Percentiles rank a stretch among this genome's conserved stretches.
These are phyloP conservation scores for Orthonevra nobilis DNA, from an alignment of 2,888 invertebrate species.

Conservation along the genomic window DNA sequence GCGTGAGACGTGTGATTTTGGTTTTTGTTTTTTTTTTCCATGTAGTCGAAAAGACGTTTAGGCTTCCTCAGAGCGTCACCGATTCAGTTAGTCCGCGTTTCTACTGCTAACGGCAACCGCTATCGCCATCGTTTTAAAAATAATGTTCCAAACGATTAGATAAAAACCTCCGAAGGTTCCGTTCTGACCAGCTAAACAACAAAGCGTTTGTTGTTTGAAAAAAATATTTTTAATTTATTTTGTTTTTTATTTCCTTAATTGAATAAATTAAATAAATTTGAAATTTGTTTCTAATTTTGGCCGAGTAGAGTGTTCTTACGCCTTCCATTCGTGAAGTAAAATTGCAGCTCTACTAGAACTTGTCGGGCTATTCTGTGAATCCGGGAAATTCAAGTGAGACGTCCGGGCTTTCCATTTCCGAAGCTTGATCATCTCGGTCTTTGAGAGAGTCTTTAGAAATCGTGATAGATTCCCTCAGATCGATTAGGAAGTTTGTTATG, in stretches of 20 bases:
- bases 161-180: slow-evolving; percentile 29
- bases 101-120: slow-evolving; percentile 65
- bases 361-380: slow-evolving; percentile 17
- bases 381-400: slow-evolving; percentile 43
- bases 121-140: slow-evolving; percentile 53
- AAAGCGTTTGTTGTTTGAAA: slow-evolving; percentile 23
- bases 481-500: slow-evolving; percentile 18
- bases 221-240: not conserved
- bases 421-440: slow-evolving; percentile 23
- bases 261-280: not conserved
- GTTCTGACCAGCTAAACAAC: not conserved
- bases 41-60: slow-evolving; percentile 56
- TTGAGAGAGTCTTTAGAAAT: slow-evolving; percentile 17
- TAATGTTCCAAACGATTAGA: slow-evolving; percentile 58
- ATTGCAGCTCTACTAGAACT: not conserved
- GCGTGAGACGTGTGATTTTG: slow-evolving; percentile 37
- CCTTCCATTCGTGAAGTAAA: no score
- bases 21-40: slow-evolving; percentile 11
- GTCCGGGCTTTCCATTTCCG: slow-evolving; percentile 44
- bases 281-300: not conserved
- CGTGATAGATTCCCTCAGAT: slow-evolving; percentile 20
- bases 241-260: not conserved
- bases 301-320: no score
- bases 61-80: slow-evolving; percentile 64
- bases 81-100: slow-evolving; percentile 66